Evolutionary conservation across 2,888 invertebrate species (phyloP).

Genomic region (Prostheceraeus crozeri): DNA sequence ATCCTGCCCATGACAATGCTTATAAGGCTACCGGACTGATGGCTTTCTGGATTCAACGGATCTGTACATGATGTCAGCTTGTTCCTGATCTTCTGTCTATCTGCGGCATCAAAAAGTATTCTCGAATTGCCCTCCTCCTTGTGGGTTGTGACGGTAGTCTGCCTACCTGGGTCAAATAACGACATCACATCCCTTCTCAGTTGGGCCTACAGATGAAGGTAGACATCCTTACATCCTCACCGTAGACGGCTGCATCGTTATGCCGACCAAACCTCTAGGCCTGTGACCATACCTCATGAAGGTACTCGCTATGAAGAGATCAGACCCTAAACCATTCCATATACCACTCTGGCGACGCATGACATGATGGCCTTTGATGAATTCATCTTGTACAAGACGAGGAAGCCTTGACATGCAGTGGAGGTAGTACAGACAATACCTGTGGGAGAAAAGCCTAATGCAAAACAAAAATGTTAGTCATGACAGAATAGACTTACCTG

Average conservation of each 20-base stretch:
- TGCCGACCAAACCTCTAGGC: no score
- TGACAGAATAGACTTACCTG: no score
- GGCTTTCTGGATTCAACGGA: conserved; percentile 33
- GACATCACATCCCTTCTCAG: conserved; percentile 13
- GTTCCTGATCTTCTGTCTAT: conserved; percentile 34
- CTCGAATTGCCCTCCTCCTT: conserved; percentile 40
- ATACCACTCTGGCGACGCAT: no score
- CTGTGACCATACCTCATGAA: no score
- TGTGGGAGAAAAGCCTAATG: no score
- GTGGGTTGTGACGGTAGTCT: conserved; percentile 24
- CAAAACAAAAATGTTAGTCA: no score
- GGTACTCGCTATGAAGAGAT: no score
- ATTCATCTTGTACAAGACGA: no score
- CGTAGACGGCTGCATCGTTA: conserved; percentile 11
- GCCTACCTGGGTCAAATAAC: background rate
- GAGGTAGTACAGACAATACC: no score
- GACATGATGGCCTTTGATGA: no score
- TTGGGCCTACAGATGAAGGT: conserved; percentile 9
- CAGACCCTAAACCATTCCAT: no score
- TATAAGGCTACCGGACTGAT: conserved; percentile 30
- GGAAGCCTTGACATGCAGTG: no score
- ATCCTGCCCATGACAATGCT: conserved; percentile 34
- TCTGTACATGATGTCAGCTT: conserved; percentile 37
- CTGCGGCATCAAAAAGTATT: conserved; percentile 36
- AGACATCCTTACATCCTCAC: background rate